Conservation (phyloP, 1,140 invertebrate species). For the Diorhabda sublineata region DNA sequence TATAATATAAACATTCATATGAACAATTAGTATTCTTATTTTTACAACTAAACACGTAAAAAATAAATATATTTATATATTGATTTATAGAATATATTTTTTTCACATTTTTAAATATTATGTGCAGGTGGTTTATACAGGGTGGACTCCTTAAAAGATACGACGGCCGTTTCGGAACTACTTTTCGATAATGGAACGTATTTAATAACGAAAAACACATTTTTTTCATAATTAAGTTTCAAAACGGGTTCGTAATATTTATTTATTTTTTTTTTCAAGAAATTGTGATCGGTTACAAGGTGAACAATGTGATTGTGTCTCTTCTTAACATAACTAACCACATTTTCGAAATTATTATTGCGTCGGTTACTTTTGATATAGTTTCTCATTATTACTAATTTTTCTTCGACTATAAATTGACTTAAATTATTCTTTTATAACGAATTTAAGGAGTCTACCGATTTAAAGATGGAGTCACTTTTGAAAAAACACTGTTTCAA, state of each 20-base stretch:
- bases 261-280: not conserved
- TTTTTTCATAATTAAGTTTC: too few species aligned
- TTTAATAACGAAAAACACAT: too few species aligned
- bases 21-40: conserved; percentile 29
- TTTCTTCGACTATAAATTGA: conserved; percentile 19
- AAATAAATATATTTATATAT: conserved; percentile 37
- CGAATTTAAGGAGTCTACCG: conserved; percentile 34
- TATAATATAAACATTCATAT: conserved; percentile 35
- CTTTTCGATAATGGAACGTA: not conserved
- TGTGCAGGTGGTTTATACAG: conserved; percentile 28
- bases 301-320: conserved; percentile 41
- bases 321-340: conserved; percentile 18
- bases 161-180: conserved; percentile 7
- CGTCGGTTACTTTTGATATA: conserved; percentile 33
- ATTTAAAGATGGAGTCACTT: conserved; percentile 20
- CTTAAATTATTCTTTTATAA: conserved; percentile 8
- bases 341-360: conserved; percentile 27
- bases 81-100: conserved; percentile 32
- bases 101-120: conserved; percentile 29
- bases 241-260: too few species aligned
- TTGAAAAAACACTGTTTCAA: conserved; percentile 24
- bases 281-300: conserved; percentile 15
- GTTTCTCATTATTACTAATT: conserved; percentile 28
- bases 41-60: conserved; percentile 35
- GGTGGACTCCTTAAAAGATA: conserved; percentile 31